Evolutionary conservation across 2,113 vertebrate genomes (phyloP).

Genomic region (Daubentonia madagascariensis): DNA sequence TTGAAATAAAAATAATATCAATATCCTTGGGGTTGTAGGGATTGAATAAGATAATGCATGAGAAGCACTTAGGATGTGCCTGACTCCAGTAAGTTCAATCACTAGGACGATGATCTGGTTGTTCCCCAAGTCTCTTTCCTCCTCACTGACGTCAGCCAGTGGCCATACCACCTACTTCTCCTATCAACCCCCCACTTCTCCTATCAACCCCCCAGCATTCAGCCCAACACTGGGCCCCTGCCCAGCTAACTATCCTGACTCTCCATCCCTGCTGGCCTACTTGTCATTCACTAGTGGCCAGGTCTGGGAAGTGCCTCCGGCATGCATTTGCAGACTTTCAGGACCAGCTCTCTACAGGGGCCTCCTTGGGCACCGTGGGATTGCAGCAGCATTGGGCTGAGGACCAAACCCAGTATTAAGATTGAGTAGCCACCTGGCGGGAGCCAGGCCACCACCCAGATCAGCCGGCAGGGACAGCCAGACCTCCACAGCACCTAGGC

Average conservation of each 20-base stretch:
- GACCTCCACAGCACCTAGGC: not conserved
- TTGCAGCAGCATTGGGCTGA: not conserved
- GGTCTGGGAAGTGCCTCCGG: not conserved
- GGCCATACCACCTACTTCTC: accelerated
- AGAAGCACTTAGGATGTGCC: not conserved
- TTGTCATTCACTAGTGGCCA: not conserved
- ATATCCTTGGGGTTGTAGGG: not conserved
- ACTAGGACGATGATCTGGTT: not conserved
- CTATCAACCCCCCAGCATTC: not conserved
- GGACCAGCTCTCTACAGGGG: not conserved
- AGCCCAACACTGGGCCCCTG: not conserved
- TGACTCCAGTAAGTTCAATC: accelerated
- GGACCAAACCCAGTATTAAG: not conserved
- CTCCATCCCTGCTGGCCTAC: not conserved
- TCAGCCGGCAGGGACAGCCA: not conserved
- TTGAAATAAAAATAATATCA: not conserved
- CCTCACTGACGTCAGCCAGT: not conserved
- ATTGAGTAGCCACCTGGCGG: not conserved
- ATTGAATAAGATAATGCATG: not conserved
- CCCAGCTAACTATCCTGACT: not conserved
- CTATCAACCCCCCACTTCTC: not conserved
- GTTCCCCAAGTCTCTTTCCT: not conserved
- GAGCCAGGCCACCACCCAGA: not conserved
- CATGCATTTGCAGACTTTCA: not conserved
- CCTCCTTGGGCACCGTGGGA: too few relatives aligned